phyloP scores from a whole-genome alignment of 2,888 invertebrate genomes.

The Actias luna region DNA sequence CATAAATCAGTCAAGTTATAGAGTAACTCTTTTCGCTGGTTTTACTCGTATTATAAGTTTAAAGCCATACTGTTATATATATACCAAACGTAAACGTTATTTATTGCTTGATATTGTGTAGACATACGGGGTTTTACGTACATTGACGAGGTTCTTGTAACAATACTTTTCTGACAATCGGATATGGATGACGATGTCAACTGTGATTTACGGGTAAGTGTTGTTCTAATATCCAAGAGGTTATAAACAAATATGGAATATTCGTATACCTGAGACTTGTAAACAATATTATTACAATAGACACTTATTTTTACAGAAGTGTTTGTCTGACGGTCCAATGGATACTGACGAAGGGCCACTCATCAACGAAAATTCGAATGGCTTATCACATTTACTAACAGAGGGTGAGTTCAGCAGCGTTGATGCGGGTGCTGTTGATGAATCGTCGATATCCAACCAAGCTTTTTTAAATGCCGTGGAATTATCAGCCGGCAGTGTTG shows the following conservation, averaged over 20 bases:
- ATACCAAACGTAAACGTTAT: too few species aligned
- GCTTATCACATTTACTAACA: constrained; percentile 69
- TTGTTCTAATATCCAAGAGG: constrained; percentile 27
- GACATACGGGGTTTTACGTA: not conserved
- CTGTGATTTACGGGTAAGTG: constrained; percentile 67
- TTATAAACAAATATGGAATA: constrained; percentile 29
- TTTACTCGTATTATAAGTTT: too few species aligned
- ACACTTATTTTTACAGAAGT: constrained; percentile 54
- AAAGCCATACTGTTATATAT: too few species aligned
- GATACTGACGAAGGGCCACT: constrained; percentile 73
- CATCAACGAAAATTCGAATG: constrained; percentile 75
- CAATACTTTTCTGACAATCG: constrained; percentile 9
- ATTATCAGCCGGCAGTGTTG: constrained; percentile 72
- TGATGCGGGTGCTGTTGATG: constrained; percentile 66
- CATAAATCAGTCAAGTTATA: too few species aligned
- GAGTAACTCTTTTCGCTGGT: too few species aligned
- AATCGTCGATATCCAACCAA: constrained; percentile 73
- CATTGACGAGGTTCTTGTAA: too few species aligned
- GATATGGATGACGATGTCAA: constrained; percentile 62
- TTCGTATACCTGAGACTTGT: too few species aligned
- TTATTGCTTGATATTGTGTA: too few species aligned
- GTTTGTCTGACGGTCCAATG: constrained; percentile 65
- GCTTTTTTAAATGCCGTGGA: constrained; percentile 74
- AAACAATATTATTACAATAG: too few species aligned
- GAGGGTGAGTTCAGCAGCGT: constrained; percentile 75